Percentiles rank a stretch among this genome's conserved stretches.
phyloP scores from a whole-genome alignment of 2,113 vertebrate species.

The Mastomys natalensis region DNA sequence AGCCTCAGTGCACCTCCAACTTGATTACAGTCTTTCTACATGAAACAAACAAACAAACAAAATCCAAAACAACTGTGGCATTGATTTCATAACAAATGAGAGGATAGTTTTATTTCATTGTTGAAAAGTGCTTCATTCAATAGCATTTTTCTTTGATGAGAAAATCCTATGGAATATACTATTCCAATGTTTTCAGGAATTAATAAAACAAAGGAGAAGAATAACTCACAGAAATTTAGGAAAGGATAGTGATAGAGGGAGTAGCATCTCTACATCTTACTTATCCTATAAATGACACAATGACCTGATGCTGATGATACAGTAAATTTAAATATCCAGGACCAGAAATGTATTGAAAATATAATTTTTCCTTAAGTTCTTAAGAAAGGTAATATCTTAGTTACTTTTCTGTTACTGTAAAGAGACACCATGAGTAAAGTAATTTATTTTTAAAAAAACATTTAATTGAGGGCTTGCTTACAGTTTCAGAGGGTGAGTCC shows the following conservation, averaged over 20 bases:
- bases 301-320: neutral
- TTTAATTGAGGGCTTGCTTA: neutral
- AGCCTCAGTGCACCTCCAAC: neutral
- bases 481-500: neutral
- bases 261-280: neutral
- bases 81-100: slow-evolving; percentile 39
- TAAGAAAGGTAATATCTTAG: neutral
- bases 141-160: neutral
- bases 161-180: neutral
- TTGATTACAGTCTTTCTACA: neutral
- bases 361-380: neutral
- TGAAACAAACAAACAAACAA: neutral
- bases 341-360: neutral
- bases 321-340: neutral
- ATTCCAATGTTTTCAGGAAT: neutral
- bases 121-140: neutral
- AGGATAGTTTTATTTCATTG: slow-evolving; percentile 4
- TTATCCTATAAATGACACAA: neutral
- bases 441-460: neutral
- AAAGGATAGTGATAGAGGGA: neutral
- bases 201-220: neutral
- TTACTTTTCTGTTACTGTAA: neutral
- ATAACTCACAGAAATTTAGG: neutral
- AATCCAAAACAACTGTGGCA: neutral
- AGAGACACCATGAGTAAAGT: neutral